A percentile compares a stretch with the other conserved stretches of the same genome.
Conservation (phyloP, 2,113 vertebrate species). For the Entomyzon cyanotis region DNA sequence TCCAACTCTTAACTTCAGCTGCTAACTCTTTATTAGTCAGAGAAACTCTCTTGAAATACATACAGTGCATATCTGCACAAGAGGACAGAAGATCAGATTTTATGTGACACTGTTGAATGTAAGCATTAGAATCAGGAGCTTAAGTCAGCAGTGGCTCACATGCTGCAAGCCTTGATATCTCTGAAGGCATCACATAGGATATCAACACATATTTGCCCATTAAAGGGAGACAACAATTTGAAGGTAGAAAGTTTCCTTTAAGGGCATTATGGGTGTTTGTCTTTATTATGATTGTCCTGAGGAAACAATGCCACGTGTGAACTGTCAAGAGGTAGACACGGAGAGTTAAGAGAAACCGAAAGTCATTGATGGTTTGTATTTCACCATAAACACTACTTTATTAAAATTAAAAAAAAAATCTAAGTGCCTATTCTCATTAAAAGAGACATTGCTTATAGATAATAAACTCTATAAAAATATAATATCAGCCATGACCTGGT, state of each 20-base stretch:
- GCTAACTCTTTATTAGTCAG: background rate
- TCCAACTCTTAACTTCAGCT: background rate
- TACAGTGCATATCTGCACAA: background rate
- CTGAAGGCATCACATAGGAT: background rate
- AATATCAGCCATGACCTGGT: background rate
- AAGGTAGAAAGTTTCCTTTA: background rate
- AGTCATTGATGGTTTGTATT: background rate
- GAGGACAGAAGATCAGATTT: background rate
- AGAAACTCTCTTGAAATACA: background rate
- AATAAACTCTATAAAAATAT: background rate
- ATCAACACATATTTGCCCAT: background rate
- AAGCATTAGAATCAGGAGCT: background rate
- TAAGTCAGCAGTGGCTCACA: background rate
- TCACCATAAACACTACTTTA: background rate
- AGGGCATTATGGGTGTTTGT: background rate
- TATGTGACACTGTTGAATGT: background rate
- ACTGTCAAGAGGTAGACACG: background rate
- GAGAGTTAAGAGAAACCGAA: background rate
- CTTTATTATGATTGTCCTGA: background rate
- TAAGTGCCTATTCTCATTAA: background rate
- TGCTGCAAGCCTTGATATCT: background rate
- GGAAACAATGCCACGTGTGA: rapidly evolving
- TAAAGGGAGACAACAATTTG: background rate
- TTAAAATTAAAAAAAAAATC: background rate
- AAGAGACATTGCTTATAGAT: background rate